Conservation (phyloP, 2,797 vertebrate species). For the Sebastes dallii region DNA sequence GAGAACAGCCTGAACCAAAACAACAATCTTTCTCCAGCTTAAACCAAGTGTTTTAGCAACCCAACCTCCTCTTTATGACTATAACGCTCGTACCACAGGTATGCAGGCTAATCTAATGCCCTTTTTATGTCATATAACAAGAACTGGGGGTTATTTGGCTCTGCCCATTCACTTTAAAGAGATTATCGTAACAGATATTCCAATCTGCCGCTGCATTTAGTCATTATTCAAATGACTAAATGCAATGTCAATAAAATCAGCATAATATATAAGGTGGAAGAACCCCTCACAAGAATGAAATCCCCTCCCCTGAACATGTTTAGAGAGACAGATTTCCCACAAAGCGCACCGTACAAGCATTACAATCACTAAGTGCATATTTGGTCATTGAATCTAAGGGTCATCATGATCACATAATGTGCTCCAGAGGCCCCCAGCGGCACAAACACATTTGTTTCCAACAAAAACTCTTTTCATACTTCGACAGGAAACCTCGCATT, state of each 20-base stretch:
- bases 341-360: slow-evolving; percentile 75
- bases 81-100: background rate
- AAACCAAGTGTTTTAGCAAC: background rate
- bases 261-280: slow-evolving; percentile 42
- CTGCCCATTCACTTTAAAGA: slow-evolving; percentile 22
- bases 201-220: slow-evolving; percentile 1
- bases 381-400: slow-evolving; percentile 84
- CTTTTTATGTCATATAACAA: slow-evolving; percentile 3
- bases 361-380: slow-evolving; percentile 86
- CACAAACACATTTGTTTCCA: slow-evolving; percentile 85
- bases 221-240: slow-evolving; percentile 43
- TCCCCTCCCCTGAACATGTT: slow-evolving; percentile 19
- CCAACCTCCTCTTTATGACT: background rate
- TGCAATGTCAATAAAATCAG: slow-evolving; percentile 49
- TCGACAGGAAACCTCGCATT: slow-evolving; percentile 71
- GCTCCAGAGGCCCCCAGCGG: slow-evolving; percentile 76
- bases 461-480: slow-evolving; percentile 80
- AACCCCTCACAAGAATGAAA: slow-evolving; percentile 31
- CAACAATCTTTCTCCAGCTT: too few species aligned
- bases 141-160: background rate
- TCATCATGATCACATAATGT: slow-evolving; percentile 85
- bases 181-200: slow-evolving; percentile 44
- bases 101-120: background rate
- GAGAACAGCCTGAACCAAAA: too few species aligned
- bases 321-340: slow-evolving; percentile 65